Conservation (phyloP, 2,797 vertebrate species). For the Spheniscus humboldti region DNA sequence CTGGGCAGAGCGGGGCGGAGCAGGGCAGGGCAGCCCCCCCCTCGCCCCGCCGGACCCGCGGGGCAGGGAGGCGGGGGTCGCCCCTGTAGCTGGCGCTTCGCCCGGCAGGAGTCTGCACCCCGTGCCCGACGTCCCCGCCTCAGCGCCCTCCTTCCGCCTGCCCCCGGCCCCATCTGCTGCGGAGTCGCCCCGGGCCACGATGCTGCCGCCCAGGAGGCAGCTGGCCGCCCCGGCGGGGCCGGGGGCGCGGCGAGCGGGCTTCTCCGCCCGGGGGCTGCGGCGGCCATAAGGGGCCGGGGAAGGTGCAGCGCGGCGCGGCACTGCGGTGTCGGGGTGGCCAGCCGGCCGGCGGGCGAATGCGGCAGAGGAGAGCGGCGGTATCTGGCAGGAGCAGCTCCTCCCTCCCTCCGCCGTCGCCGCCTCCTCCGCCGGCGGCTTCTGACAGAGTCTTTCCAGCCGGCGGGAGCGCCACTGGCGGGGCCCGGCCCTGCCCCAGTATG, state of each 20-base stretch:
- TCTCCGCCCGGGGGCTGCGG: not conserved
- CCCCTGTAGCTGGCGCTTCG: not conserved
- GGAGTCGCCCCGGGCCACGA: not conserved
- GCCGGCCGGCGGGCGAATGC: not conserved
- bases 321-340: not conserved
- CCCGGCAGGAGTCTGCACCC: not conserved
- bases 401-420: not conserved
- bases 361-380: not conserved
- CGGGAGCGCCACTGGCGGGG: not conserved
- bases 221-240: not conserved
- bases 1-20: not conserved
- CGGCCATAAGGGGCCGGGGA: not conserved
- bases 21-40: no score
- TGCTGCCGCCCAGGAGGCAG: not conserved
- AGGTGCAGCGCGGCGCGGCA: not conserved
- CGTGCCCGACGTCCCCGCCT: no score
- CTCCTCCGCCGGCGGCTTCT: not conserved
- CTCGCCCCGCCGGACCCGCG: not conserved
- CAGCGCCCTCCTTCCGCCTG: no score
- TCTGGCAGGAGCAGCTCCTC: slow-evolving; percentile 1
- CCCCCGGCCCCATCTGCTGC: not conserved
- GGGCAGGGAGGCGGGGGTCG: not conserved
- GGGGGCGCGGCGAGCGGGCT: not conserved
- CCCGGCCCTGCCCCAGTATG: not conserved
- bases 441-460: not conserved